Evolutionary conservation across 2,888 invertebrate species (phyloP), one percentile per base, ranked within the genome.

Genomic region (Galeopsomyia nigrocyanea): DNA sequence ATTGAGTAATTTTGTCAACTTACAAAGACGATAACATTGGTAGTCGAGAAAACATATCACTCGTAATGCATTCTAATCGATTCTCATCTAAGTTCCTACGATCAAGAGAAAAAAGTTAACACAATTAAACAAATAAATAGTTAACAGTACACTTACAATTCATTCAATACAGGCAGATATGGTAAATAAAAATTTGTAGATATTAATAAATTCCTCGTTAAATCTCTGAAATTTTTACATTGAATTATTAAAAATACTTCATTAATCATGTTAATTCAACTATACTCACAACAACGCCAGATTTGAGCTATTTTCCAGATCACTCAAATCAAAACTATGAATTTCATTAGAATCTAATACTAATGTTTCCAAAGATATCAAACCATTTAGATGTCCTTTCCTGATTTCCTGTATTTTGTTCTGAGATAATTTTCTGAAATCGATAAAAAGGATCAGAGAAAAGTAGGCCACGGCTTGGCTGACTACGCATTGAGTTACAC

Each of bases 121-220:
- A 19, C 6, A 50, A 50, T 22, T 16, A 50, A 50, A 6, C 3
- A 49, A 50, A 17, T 21, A 17, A 17, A 63, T 16, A 63, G 21
- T 13, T 63, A n/a, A 60, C 10, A 6, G 1, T 19, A 10, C 6
- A 86, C 88, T 88, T 84, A 90, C 90, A 90, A 80, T 78, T 89
- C 88, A 66, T 77, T 80, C 14, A 90, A 80, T 31, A 80, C 82
- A 10, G 87, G 86, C 76, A 90, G 82, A 75, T 82, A 79, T 10
- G 89, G 88, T 78, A 91, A 87, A 53, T 77, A 81, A 60, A 88
- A 84, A 46, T 85, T 84, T 50, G 83, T 82, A 65, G 88, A 80
- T 3, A 87, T 88, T 51, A 91, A 79, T 14, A 82, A 81, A 84
- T 91, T 91, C 49, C 86, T 79, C 16, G 87, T 87, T 61, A 91